Evolutionary conservation across 2,888 invertebrate species (phyloP), one percentile per base, ranked within the genome.

Genomic region (Xylota sylvarum): DNA sequence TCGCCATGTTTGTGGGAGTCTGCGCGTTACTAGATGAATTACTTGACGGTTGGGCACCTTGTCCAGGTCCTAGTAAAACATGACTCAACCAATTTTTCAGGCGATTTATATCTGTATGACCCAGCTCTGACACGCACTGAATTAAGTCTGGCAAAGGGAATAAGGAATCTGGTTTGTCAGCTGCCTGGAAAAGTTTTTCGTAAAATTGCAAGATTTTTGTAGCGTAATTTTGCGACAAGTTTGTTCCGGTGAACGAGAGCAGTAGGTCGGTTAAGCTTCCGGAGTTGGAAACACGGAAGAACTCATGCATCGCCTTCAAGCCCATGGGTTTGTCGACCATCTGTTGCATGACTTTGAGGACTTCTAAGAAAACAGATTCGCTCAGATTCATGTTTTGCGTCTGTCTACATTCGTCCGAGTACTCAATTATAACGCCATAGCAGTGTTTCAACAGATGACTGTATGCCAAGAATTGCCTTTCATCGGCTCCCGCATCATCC

Each of bases 241-340:
- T 94, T 0, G 96, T 95, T 73, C 95, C 96, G 0, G 97, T 95
- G 4, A 97, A 96, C 0, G 97, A 96, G 65, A 98, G 93, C 46
- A 98, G 93, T 12, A 98, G 94, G 87, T 96, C 96, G 0, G 97
- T 96, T 48, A 98, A 94, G 83, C 95, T 95, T 89, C 95, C 95
- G 30, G 94, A 94, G 0, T 95, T 94, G 1, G 94, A 93, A 0
- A 94, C 93, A 3, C 94, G 95, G 90, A 98, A 98, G 90, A 98
- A 97, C 77, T 95, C 94, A 89, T 97, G 96, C 89, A 98, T 94
- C 0, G 98, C 98, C 89, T 95, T 94, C 86, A 96, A 94, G 0
- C 97, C 98, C 0, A 96, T 94, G 0, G 96, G 94, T 85, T 96
- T 96, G 70, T 98, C 97, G 23, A 98, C 92, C 88, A 97, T 95